These are phyloP conservation scores for Eristalinus sepulchralis DNA, from an alignment of 2,888 invertebrate species.

Conservation along the genomic window DNA sequence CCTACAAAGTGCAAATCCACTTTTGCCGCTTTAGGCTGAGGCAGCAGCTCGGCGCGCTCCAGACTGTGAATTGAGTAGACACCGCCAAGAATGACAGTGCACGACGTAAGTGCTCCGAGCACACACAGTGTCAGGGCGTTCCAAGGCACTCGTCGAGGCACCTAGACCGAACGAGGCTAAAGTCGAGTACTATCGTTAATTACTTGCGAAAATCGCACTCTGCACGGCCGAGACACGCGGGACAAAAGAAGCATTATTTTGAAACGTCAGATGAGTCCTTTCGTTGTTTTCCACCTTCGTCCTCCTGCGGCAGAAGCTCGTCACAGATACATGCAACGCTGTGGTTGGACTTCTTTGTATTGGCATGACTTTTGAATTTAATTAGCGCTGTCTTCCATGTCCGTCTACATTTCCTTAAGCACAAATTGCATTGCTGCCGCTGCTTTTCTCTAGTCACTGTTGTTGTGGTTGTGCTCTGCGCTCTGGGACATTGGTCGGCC, in stretches of 20 bases:
- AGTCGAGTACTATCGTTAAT: conserved; percentile 67
- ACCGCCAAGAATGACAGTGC: conserved; percentile 44
- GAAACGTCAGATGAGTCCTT: conserved; percentile 19
- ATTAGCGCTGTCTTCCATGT: conserved; percentile 69
- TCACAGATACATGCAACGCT: neutral
- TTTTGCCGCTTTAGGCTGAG: conserved; percentile 52
- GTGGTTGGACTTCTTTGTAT: conserved; percentile 33
- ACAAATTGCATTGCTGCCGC: conserved; percentile 41
- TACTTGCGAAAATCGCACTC: conserved; percentile 54
- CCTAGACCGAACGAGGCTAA: neutral
- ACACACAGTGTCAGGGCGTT: neutral
- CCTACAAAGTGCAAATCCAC: conserved; percentile 69
- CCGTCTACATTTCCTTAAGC: conserved; percentile 69
- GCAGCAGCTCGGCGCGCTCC: neutral
- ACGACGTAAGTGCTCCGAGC: conserved; percentile 28
- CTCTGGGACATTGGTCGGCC: neutral
- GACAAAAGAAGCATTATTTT: conserved; percentile 57
- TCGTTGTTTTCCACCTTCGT: neutral
- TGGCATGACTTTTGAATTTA: conserved; percentile 61
- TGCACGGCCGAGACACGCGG: conserved; percentile 26
- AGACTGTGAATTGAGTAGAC: neutral
- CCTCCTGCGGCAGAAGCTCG: neutral
- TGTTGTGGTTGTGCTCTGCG: conserved; percentile 3
- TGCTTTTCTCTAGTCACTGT: conserved; percentile 5
- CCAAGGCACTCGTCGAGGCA: neutral